A percentile compares a stretch with the other conserved stretches of the same genome.
Evolutionary conservation across 2,888 invertebrate genomes (phyloP).

Genomic region (Pyrocoelia pectoralis): DNA sequence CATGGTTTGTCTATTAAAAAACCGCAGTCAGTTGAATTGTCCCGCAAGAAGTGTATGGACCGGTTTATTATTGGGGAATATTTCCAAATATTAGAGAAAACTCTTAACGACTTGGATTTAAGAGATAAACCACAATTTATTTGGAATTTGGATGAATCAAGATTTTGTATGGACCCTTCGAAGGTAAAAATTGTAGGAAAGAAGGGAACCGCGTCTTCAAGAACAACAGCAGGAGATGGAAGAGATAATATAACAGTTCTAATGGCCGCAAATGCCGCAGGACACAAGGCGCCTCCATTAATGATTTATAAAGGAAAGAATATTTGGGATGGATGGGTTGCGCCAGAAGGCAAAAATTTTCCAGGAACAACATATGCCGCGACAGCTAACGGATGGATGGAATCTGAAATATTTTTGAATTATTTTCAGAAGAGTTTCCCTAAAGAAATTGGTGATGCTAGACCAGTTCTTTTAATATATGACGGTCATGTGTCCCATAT

Average conservation of each 20-base stretch:
- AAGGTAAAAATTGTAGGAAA: constrained; percentile 36
- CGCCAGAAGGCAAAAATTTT: constrained; percentile 41
- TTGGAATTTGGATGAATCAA: constrained; percentile 38
- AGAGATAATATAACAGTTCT: constrained; percentile 49
- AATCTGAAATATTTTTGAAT: constrained; percentile 38
- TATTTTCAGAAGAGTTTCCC: constrained; percentile 15
- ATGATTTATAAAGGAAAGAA: constrained; percentile 52
- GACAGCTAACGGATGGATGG: constrained; percentile 46
- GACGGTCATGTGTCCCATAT: neutral
- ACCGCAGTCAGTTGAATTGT: constrained; percentile 39
- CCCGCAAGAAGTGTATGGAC: constrained; percentile 38
- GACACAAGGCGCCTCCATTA: constrained; percentile 49
- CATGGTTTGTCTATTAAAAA: constrained; percentile 41
- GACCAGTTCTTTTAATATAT: constrained; percentile 1
- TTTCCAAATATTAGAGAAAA: constrained; percentile 21
- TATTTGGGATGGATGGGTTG: constrained; percentile 52
- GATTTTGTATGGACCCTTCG: constrained; percentile 25
- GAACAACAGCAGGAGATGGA: constrained; percentile 44
- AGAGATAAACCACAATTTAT: constrained; percentile 40
- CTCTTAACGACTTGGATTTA: constrained; percentile 38
- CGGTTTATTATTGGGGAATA: constrained; percentile 39
- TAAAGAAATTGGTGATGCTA: neutral
- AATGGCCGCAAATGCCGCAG: constrained; percentile 41
- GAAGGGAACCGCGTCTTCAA: constrained; percentile 19
- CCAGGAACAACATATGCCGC: constrained; percentile 47